Evolutionary conservation across 2,888 invertebrate genomes (phyloP), one percentile per base, ranked within the genome.

Genomic region (Phyllotreta cruciferae): DNA sequence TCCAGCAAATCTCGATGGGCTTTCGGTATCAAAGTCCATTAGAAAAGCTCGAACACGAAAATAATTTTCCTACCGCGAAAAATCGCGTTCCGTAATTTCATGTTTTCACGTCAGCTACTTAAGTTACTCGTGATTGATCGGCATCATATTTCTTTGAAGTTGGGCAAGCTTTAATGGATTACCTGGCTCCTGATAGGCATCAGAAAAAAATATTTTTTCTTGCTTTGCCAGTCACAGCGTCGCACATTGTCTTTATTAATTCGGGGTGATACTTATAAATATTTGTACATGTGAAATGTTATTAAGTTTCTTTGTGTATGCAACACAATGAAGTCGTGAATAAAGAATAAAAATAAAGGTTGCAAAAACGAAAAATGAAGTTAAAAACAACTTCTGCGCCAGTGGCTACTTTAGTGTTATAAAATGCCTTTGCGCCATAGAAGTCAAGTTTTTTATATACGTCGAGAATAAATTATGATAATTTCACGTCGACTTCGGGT

Each of bases 41-140:
- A 52, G 52, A 52, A 52, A 37, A 37, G 13, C 52, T 37, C 13
- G 37, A 52, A 37, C 52, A 52, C 38, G 52, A 52, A 52, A 52
- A 52, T 52, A 52, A 52, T 52, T 52, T 52, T 52, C 52, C 37
- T 11, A 6, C 3, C 37, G 37, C 36, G 66, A 44, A 65, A 67
- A 64, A 60, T 68, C 63, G 67, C 70, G 70, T 69, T 70, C 64
- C 64, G 62, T 68, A 71, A 69, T 72, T 70, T 66, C 72, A 68
- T 74, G 74, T 75, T 75, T 73, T 71, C 75, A 75, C 74, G 74
- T 75, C 74, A 70, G 68, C 73, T 69, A 65, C 60, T 71, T 64
- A 55, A 63, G 66, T 63, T 62, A 60, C 54, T 50, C 14, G 58
- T 75, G 73, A 75, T 73, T 70, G 70, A 75, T 71, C 56, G 53